Conservation (phyloP, 2,797 vertebrate species). For the Sebastes taczanowskii region DNA sequence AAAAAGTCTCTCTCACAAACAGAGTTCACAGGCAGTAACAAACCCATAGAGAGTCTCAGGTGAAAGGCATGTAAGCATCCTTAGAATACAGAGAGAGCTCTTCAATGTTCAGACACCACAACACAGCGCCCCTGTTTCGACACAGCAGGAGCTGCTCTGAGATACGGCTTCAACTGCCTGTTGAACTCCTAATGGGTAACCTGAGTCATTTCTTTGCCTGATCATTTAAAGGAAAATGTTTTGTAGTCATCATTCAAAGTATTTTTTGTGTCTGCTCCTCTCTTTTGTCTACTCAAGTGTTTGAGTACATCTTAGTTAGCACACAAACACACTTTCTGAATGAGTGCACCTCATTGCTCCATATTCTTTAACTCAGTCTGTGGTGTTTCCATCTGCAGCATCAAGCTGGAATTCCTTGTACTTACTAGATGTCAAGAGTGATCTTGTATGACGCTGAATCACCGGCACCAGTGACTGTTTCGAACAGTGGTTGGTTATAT, state of each 20-base stretch:
- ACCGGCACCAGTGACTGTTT: conserved; percentile 31
- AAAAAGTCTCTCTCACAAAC: background rate
- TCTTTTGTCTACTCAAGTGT: background rate
- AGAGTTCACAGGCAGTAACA: background rate
- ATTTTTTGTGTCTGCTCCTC: background rate
- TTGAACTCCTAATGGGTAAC: background rate
- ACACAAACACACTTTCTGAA: background rate
- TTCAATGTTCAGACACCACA: background rate
- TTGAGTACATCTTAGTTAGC: background rate
- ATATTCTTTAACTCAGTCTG: background rate
- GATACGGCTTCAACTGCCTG: background rate
- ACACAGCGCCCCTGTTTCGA: background rate
- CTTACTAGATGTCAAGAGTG: background rate
- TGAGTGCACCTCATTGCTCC: background rate
- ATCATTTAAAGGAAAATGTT: background rate
- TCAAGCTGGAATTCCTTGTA: background rate
- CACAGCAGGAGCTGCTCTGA: background rate
- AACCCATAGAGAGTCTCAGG: background rate
- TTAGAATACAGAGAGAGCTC: conserved; percentile 3
- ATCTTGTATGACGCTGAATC: conserved; percentile 47
- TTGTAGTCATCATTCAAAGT: background rate
- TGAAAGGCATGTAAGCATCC: conserved; percentile 7
- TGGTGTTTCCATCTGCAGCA: background rate
- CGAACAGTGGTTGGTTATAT: conserved; percentile 38
- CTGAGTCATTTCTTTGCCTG: background rate